A percentile compares a stretch with the other conserved stretches of the same genome.
Conservation (phyloP, 2,888 invertebrate genomes). For the Coleophora deauratella region DNA sequence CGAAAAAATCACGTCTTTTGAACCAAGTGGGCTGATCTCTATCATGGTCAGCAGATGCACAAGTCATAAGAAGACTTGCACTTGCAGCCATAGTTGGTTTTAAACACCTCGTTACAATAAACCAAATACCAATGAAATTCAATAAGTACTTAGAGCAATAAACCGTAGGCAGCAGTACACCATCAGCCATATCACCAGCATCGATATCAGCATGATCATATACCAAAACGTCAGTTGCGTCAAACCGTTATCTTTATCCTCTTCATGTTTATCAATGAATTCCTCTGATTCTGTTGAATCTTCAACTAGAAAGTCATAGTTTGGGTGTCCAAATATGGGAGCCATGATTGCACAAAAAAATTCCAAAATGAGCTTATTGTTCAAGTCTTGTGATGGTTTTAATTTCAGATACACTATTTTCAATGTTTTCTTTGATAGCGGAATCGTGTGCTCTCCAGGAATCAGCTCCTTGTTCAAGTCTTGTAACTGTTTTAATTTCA, state of each 20-base stretch:
- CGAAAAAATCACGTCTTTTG: too few relatives aligned
- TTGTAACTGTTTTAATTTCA: too few relatives aligned
- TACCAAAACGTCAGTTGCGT: constrained; percentile 55
- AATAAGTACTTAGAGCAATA: constrained; percentile 38
- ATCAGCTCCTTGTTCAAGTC: too few relatives aligned
- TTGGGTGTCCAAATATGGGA: constrained; percentile 40
- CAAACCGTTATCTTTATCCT: constrained; percentile 19
- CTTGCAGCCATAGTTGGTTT: too few relatives aligned
- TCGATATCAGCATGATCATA: constrained; percentile 39
- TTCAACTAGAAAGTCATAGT: constrained; percentile 28
- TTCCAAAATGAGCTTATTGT: constrained; percentile 9
- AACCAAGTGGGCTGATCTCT: too few relatives aligned
- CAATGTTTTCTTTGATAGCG: too few relatives aligned
- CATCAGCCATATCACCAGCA: constrained; percentile 51
- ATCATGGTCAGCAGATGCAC: too few relatives aligned
- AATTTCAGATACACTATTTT: background rate
- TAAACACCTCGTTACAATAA: too few relatives aligned
- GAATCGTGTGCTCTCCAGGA: too few relatives aligned
- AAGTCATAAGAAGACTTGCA: too few relatives aligned
- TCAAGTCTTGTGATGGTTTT: background rate
- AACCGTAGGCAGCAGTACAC: constrained; percentile 52
- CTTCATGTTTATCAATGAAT: constrained; percentile 20
- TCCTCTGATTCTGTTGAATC: constrained; percentile 17
- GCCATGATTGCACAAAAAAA: constrained; percentile 33
- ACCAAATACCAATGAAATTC: too few relatives aligned